Conservation (phyloP, 2,113 vertebrate species). For the Thamnophis sirtalis region DNA sequence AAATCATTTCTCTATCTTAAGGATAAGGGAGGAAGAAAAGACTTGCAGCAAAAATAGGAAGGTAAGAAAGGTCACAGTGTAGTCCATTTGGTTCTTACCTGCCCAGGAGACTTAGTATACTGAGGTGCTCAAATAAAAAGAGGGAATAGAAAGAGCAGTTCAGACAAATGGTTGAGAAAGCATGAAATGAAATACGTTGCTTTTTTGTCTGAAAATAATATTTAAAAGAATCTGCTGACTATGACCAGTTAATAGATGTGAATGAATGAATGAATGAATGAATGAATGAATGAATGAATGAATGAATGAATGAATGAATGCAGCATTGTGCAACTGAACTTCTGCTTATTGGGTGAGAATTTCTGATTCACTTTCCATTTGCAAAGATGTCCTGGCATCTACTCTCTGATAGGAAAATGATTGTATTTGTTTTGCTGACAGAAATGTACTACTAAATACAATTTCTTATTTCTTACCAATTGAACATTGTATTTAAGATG, state of each 20-base stretch:
- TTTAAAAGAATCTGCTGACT: not conserved
- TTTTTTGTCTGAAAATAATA: not conserved
- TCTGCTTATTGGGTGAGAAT: not conserved
- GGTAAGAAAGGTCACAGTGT: not conserved
- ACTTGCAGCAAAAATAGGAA: not conserved
- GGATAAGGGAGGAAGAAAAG: not conserved
- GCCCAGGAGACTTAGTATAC: not conserved
- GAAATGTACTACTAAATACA: not conserved
- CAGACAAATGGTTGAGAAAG: not conserved
- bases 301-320: not conserved
- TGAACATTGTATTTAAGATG: not conserved
- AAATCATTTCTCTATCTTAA: not conserved
- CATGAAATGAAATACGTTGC: not conserved
- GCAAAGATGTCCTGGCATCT: not conserved
- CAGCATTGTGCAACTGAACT: not conserved
- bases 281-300: no score
- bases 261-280: not conserved
- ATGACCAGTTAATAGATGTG: not conserved
- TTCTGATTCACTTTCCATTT: not conserved
- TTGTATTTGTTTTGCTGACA: not conserved
- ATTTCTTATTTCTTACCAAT: not conserved
- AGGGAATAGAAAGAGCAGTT: not conserved
- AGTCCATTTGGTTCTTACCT: not conserved
- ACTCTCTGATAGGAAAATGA: not conserved
- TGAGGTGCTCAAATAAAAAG: not conserved